Evolutionary conservation across 2,797 vertebrate genomes (phyloP), one percentile per base, ranked within the genome.

Genomic region (Esox masquinongy): DNA sequence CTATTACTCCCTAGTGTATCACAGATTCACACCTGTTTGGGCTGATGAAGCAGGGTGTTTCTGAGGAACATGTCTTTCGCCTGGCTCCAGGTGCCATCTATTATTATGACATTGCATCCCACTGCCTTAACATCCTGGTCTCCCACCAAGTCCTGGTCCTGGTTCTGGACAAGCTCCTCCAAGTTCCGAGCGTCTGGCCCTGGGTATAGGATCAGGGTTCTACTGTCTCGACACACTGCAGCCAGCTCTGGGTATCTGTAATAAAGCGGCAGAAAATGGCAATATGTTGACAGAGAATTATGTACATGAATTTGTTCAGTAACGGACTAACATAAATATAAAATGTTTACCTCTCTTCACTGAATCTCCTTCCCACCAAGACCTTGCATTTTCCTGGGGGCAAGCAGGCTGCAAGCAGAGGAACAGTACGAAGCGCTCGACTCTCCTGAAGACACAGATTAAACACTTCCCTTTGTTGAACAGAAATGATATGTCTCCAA

Each of bases 31-130:
- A 98, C 98, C 95, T 99, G 97, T 88, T 93, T 96, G 2, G 98
- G 97, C 84, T 96, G 90, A 63, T 94, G 95, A 73, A 99, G 97
- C 81, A 99, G 93, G 68, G 93, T 87, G 90, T 99, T 99, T 90
- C 96, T 96, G 79, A 97, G 96, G 89, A 99, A 99, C 93, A 99
- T 98, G 84, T 98, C 96, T 90, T 98, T 99, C 49, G 98, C 98
- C 84, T 99, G 98, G 85, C 96, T 99, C 98, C 98, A 99, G 4
- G 98, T 99, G 75, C 98, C 98, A 67, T 99, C 97, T 0, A 99
- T 98, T 77, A 99, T 96, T 83, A 99, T 95, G 82, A 99, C 90
- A 69, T 93, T 95, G 74, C 93, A 93, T 50, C 93, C 92, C 22
- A 87, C 79, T 0, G 78, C 76, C 66, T 90, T 80, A 47, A 92